A percentile compares a stretch with the other conserved stretches of the same genome.
phyloP scores from a whole-genome alignment of 2,797 vertebrate species.

The Streptopelia turtur region DNA sequence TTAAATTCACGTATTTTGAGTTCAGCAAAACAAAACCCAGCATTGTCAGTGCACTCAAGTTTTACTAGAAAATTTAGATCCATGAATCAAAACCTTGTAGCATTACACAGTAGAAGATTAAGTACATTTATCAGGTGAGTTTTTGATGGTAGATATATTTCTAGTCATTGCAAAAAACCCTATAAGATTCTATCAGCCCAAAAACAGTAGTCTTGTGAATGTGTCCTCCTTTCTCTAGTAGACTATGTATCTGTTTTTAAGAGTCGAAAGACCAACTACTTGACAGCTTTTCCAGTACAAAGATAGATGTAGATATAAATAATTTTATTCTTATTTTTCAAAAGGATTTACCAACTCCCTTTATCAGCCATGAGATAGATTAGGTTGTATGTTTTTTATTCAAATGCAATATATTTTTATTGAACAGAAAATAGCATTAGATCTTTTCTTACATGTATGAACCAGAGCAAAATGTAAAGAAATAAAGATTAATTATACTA shows the following conservation, averaged over 20 bases:
- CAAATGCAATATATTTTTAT: neutral
- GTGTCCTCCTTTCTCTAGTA: neutral
- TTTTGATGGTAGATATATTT: slow-evolving; percentile 32
- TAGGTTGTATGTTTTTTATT: neutral
- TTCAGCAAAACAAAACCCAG: neutral
- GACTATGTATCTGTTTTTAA: neutral
- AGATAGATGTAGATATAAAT: neutral
- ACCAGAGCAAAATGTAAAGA: neutral
- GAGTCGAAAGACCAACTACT: neutral
- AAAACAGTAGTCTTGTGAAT: slow-evolving; percentile 38
- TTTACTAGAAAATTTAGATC: slow-evolving; percentile 34
- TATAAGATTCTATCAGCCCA: neutral
- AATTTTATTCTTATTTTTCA: neutral
- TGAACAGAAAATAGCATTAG: neutral
- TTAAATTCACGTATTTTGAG: neutral
- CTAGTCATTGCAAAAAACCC: slow-evolving; percentile 21
- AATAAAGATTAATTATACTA: neutral
- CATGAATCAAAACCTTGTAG: slow-evolving; percentile 40
- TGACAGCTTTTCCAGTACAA: neutral
- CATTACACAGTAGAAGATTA: slow-evolving; percentile 14
- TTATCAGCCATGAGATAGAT: neutral
- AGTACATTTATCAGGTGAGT: slow-evolving; percentile 5
- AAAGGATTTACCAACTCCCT: neutral
- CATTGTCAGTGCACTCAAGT: neutral
- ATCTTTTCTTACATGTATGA: neutral